A percentile compares a stretch with the other conserved stretches of the same genome.
Conservation (phyloP, 2,888 invertebrate species). For the Drosophila rellima region DNA sequence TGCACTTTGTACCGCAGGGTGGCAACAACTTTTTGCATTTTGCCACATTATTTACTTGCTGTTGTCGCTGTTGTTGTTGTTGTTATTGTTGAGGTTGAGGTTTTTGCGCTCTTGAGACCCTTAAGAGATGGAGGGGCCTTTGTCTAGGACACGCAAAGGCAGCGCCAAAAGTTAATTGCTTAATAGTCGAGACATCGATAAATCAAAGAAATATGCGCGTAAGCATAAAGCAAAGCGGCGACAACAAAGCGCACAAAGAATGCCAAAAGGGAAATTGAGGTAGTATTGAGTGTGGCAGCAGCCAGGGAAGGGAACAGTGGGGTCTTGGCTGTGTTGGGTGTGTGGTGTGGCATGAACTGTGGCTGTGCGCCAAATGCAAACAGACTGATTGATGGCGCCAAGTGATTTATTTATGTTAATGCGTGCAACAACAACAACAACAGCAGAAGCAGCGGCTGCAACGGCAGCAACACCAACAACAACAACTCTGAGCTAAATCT, state of each 20-base stretch:
- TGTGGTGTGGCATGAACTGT: neutral
- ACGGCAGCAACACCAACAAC: slow-evolving; percentile 24
- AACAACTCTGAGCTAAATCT: slow-evolving; percentile 32
- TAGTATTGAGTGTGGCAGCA: neutral
- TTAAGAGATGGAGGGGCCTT: slow-evolving; percentile 5
- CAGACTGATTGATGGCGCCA: slow-evolving; percentile 79
- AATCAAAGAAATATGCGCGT: slow-evolving; percentile 76
- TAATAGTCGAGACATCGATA: slow-evolving; percentile 79
- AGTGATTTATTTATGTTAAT: slow-evolving; percentile 81
- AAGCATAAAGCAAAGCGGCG: slow-evolving; percentile 69
- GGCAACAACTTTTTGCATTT: slow-evolving; percentile 62
- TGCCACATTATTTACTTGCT: slow-evolving; percentile 46
- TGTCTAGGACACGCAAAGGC: slow-evolving; percentile 31
- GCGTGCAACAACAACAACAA: slow-evolving; percentile 43
- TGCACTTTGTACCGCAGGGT: slow-evolving; percentile 61
- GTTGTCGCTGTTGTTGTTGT: slow-evolving; percentile 1
- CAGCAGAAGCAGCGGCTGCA: slow-evolving; percentile 1
- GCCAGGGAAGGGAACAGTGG: neutral
- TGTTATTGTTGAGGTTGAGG: slow-evolving; percentile 16
- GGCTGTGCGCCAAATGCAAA: slow-evolving; percentile 73
- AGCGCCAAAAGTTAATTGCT: slow-evolving; percentile 68
- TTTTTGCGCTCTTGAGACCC: slow-evolving; percentile 22
- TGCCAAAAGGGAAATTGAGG: slow-evolving; percentile 38
- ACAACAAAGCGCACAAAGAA: slow-evolving; percentile 55
- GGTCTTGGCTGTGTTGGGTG: neutral